Evolutionary conservation across 2,888 invertebrate species (phyloP).

Genomic region (Polyommatus icarus): DNA sequence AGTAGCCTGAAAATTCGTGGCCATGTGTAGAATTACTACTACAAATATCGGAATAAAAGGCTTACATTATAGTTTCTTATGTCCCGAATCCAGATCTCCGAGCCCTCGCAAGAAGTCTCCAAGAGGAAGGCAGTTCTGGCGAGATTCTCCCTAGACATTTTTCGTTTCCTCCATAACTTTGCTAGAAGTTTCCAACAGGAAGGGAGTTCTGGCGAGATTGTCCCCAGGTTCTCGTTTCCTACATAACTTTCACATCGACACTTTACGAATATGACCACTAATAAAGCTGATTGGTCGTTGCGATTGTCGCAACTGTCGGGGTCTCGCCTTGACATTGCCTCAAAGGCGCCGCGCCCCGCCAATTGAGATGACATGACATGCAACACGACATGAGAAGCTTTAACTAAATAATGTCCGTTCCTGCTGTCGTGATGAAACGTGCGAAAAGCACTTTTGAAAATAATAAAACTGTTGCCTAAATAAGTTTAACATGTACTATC

Average conservation of each 20-base stretch:
- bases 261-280: neutral
- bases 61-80: too few species aligned
- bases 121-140: too few species aligned
- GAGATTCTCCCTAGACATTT: too few species aligned
- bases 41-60: too few species aligned
- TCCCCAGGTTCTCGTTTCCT: neutral
- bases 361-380: conserved; percentile 18
- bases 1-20: too few species aligned
- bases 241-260: neutral
- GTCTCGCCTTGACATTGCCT: conserved; percentile 27
- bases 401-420: conserved; percentile 19
- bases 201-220: too few species aligned
- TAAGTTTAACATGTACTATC: too few species aligned
- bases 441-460: neutral
- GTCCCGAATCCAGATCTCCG: too few species aligned
- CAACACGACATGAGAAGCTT: neutral
- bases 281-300: conserved; percentile 1
- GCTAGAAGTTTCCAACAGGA: too few species aligned
- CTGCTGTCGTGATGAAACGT: neutral
- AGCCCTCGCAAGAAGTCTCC: too few species aligned
- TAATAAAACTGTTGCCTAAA: neutral
- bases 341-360: conserved; percentile 28
- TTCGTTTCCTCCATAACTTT: too few species aligned
- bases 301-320: neutral
- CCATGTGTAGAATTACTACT: too few species aligned